These are phyloP conservation scores for Neosilurus hyrtlii DNA, from an alignment of 2,797 vertebrate genomes.

Conservation along the genomic window DNA sequence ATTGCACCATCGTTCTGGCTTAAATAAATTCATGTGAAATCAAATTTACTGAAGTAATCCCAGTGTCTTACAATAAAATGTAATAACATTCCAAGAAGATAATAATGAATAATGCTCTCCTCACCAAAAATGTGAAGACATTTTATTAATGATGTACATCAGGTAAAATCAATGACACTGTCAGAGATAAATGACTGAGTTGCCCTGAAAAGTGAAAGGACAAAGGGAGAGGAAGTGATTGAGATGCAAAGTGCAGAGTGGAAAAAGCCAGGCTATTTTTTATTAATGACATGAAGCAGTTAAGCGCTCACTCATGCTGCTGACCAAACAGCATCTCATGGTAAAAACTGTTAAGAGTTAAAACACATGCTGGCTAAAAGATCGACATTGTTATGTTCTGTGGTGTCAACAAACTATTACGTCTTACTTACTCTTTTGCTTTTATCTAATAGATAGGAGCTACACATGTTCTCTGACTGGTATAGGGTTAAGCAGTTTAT, in stretches of 20 bases:
- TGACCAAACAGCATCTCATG: conserved; percentile 43
- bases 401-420: conserved; percentile 3
- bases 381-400: conserved; percentile 20
- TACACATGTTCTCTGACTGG: conserved; percentile 5
- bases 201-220: conserved; percentile 41
- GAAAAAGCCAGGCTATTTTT: conserved; percentile 44
- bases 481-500: background rate
- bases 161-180: conserved; percentile 41
- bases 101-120: conserved; percentile 17
- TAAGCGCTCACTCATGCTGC: conserved; percentile 48
- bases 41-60: background rate
- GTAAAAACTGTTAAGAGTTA: conserved; percentile 36
- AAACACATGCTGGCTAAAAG: conserved; percentile 22
- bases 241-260: conserved; percentile 43
- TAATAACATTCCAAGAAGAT: background rate
- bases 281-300: conserved; percentile 52
- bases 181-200: conserved; percentile 42
- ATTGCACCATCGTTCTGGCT: too few relatives aligned
- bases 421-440: background rate
- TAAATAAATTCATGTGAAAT: background rate
- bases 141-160: conserved; percentile 39
- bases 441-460: conserved; percentile 3
- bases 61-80: background rate
- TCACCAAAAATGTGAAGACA: conserved; percentile 29
- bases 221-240: conserved; percentile 45